Percentiles rank a stretch among this genome's conserved stretches.
Conservation (phyloP, 92 coral and sea anemone genomes). For the Actinernus sp. region DNA sequence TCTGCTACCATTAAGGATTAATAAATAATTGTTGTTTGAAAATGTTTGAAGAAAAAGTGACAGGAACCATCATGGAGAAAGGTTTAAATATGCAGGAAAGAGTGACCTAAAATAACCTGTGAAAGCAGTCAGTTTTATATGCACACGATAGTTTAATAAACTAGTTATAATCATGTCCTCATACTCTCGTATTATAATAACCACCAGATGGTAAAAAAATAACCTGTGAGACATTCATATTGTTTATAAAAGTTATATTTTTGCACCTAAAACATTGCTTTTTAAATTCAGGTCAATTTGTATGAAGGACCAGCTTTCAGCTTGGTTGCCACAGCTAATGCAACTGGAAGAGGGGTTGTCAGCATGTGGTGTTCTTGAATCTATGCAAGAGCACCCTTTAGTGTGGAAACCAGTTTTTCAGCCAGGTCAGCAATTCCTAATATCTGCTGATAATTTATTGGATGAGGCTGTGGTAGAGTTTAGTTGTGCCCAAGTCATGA, state of each 20-base stretch:
- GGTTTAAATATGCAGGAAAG: too few relatives aligned
- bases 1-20: too few relatives aligned
- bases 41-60: too few relatives aligned
- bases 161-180: too few relatives aligned
- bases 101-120: too few relatives aligned
- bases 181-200: too few relatives aligned
- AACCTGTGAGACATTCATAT: too few relatives aligned
- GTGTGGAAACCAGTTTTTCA: slow-evolving; percentile 25
- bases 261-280: background rate
- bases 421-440: background rate
- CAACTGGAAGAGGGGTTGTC: slow-evolving; percentile 42
- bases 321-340: slow-evolving; percentile 29
- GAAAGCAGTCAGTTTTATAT: too few relatives aligned
- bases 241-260: background rate
- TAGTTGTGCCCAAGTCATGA: slow-evolving; percentile 10
- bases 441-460: slow-evolving; percentile 22
- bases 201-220: too few relatives aligned
- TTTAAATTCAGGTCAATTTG: slow-evolving; percentile 38
- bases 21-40: too few relatives aligned
- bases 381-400: slow-evolving; percentile 10
- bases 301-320: slow-evolving; percentile 13
- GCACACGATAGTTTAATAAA: too few relatives aligned
- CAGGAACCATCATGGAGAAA: too few relatives aligned
- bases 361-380: slow-evolving; percentile 14
- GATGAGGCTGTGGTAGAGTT: slow-evolving; percentile 9